Evolutionary conservation across 2,888 invertebrate species (phyloP).

Genomic region (Eupsilia transversa): DNA sequence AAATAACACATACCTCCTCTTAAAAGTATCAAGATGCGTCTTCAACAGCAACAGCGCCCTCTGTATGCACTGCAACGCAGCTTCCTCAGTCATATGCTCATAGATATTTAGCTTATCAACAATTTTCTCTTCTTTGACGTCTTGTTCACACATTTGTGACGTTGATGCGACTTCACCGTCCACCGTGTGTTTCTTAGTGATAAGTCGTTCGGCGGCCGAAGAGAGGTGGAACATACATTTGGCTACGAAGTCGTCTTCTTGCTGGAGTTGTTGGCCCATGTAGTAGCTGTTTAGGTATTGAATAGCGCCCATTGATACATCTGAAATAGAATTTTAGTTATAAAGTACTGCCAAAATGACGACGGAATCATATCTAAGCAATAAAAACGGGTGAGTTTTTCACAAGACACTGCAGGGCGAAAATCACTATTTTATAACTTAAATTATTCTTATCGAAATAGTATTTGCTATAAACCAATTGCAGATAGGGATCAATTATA

Average conservation of each 20-base stretch:
- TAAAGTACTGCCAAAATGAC: neutral
- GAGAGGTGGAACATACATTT: constrained; percentile 98
- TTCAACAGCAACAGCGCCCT: constrained; percentile 96
- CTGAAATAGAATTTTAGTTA: constrained; percentile 77
- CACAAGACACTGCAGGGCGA: too few species aligned
- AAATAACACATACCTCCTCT: constrained; percentile 90
- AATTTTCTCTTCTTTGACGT: constrained; percentile 79
- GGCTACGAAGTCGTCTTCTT: constrained; percentile 97
- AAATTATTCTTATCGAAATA: neutral
- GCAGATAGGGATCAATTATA: neutral
- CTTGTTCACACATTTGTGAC: constrained; percentile 68
- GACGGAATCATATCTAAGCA: too few species aligned
- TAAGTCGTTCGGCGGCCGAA: constrained; percentile 94
- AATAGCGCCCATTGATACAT: constrained; percentile 98
- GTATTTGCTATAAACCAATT: fast-evolving
- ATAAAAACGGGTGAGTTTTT: neutral
- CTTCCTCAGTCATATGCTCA: constrained; percentile 92
- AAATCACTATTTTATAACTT: neutral
- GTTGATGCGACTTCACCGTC: constrained; percentile 74
- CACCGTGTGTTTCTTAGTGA: constrained; percentile 76
- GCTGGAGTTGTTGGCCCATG: constrained; percentile 97
- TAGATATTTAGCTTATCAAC: constrained; percentile 86
- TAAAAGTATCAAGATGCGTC: constrained; percentile 98
- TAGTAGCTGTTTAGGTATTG: constrained; percentile 98
- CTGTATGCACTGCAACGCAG: constrained; percentile 96